phyloP scores from a whole-genome alignment of 2,888 invertebrate genomes.

The Diarsia mendica region DNA sequence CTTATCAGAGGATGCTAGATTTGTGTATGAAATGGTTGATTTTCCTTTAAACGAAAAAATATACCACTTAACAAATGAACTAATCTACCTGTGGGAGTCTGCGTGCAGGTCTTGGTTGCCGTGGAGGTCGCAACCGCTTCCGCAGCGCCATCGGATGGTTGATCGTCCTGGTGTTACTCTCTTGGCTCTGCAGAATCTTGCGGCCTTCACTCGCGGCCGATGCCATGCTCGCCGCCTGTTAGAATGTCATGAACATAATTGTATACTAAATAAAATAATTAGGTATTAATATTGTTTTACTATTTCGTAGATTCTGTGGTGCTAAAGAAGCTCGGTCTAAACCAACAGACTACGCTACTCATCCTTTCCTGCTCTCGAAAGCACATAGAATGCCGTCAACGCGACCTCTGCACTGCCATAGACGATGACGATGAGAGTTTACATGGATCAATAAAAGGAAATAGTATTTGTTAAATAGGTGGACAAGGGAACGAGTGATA shows the following conservation, averaged over 20 bases:
- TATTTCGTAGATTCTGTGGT: not conserved
- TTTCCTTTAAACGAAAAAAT: not conserved
- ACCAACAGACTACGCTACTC: not conserved
- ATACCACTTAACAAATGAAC: too few relatives aligned
- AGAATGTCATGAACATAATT: constrained; percentile 6
- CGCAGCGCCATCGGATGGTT: constrained; percentile 87
- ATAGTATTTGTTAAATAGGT: too few relatives aligned
- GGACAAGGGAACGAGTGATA: too few relatives aligned
- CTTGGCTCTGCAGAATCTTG: constrained; percentile 85
- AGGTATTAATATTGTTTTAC: not conserved
- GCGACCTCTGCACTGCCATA: not conserved
- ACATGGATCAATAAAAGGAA: not conserved
- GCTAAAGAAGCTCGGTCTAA: not conserved
- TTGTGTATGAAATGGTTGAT: too few relatives aligned
- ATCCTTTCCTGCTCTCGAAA: not conserved
- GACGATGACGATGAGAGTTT: not conserved
- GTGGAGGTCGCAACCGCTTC: constrained; percentile 82
- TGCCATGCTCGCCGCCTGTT: constrained; percentile 90
- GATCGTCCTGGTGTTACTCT: constrained; percentile 84
- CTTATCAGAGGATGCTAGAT: too few relatives aligned
- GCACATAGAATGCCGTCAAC: not conserved
- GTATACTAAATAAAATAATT: not conserved
- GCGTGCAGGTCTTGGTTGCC: constrained; percentile 83
- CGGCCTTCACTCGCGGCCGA: constrained; percentile 89
- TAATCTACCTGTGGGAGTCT: constrained; percentile 90